Conservation (phyloP, 2,888 invertebrate species). For the Mimas tiliae region DNA sequence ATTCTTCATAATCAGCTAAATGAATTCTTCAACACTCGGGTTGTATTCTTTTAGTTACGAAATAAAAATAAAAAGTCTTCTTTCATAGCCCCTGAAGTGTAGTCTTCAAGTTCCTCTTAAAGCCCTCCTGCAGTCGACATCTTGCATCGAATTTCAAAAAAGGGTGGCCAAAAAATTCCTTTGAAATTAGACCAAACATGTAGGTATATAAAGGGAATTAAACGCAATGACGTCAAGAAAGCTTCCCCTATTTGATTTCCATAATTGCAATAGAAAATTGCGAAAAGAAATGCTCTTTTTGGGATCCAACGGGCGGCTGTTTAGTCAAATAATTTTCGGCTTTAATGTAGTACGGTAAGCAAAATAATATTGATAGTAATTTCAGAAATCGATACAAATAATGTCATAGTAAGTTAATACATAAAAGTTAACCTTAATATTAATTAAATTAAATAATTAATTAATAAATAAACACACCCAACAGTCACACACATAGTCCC, state of each 20-base stretch:
- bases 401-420: no score
- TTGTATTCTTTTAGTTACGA: not conserved
- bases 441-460: no score
- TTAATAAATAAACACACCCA: no score
- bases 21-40: no score
- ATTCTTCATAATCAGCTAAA: no score
- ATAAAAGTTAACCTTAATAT: no score
- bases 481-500: no score
- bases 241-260: constrained; percentile 65
- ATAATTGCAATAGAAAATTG: constrained; percentile 73
- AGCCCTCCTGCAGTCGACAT: not conserved
- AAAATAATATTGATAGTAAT: no score
- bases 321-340: constrained; percentile 69
- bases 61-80: constrained; percentile 9
- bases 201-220: constrained; percentile 41
- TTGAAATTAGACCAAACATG: constrained; percentile 15
- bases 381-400: no score
- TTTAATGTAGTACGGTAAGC: constrained; percentile 54
- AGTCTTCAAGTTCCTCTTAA: not conserved
- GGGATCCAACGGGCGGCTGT: constrained; percentile 51
- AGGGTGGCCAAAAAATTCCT: not conserved
- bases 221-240: constrained; percentile 47
- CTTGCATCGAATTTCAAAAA: constrained; percentile 14
- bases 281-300: constrained; percentile 70
- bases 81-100: not conserved